Evolutionary conservation across 1,140 invertebrate species (phyloP).

Genomic region (Eupristina koningsbergeri): DNA sequence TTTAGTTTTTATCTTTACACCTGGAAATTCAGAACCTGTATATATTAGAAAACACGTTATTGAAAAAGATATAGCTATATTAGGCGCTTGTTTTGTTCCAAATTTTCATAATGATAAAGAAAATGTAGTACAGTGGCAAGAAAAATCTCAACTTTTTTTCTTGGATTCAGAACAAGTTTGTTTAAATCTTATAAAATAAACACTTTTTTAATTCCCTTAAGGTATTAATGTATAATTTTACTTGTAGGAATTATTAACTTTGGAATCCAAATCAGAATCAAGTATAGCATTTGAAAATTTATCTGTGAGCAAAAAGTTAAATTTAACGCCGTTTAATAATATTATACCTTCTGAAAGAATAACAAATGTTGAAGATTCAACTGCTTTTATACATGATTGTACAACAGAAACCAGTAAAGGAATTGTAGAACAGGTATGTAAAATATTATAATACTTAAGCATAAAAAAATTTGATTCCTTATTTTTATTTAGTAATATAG

Average conservation of each 20-base stretch:
- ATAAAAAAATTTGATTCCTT: slow-evolving; percentile 35
- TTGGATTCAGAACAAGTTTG: slow-evolving; percentile 75
- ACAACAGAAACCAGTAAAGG: slow-evolving; percentile 59
- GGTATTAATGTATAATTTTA: slow-evolving; percentile 29
- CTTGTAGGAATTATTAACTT: slow-evolving; percentile 68
- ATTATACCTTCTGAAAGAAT: slow-evolving; percentile 62
- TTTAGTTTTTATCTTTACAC: slow-evolving; percentile 78
- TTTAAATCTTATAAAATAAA: not conserved
- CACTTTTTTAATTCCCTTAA: not conserved
- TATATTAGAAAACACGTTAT: slow-evolving; percentile 72
- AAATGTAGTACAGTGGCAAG: slow-evolving; percentile 74
- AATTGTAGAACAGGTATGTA: slow-evolving; percentile 65
- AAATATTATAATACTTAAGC: too few relatives aligned
- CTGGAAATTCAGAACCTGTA: slow-evolving; percentile 73
- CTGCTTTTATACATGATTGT: slow-evolving; percentile 61
- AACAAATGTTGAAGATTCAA: slow-evolving; percentile 56
- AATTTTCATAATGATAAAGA: slow-evolving; percentile 66
- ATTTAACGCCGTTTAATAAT: slow-evolving; percentile 64
- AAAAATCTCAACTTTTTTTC: slow-evolving; percentile 76
- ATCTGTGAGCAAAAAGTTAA: slow-evolving; percentile 57
- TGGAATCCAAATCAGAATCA: slow-evolving; percentile 69
- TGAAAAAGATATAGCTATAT: slow-evolving; percentile 65
- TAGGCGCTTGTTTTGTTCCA: slow-evolving; percentile 75
- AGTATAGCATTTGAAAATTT: slow-evolving; percentile 62
- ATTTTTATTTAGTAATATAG: slow-evolving; percentile 38